A percentile compares a stretch with the other conserved stretches of the same genome.
phyloP scores from a whole-genome alignment of 2,113 vertebrate genomes.

The Clarias magur region DNA sequence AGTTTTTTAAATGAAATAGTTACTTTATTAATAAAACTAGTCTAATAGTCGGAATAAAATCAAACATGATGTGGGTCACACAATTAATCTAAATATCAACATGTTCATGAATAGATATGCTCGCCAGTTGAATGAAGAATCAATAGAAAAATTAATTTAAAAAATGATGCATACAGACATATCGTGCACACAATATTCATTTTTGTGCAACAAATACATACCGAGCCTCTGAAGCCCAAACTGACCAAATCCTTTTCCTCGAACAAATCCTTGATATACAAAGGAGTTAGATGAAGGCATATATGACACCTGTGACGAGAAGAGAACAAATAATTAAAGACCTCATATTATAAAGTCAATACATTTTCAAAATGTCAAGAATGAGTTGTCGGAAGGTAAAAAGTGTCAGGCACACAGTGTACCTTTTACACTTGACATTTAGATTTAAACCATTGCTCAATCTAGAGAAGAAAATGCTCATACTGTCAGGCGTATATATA shows the following conservation, averaged over 20 bases:
- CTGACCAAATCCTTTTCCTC: constrained; percentile 95
- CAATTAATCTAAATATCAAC: neutral
- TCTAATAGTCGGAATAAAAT: neutral
- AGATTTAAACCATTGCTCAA: constrained; percentile 59
- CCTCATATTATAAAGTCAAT: constrained; percentile 58
- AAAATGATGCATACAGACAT: neutral
- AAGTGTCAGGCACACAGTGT: constrained; percentile 60
- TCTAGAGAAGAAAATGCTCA: constrained; percentile 42
- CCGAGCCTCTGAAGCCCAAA: constrained; percentile 96
- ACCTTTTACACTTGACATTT: constrained; percentile 67
- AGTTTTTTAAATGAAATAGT: neutral
- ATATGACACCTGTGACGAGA: constrained; percentile 83
- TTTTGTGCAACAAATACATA: constrained; percentile 63
- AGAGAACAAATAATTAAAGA: constrained; percentile 59
- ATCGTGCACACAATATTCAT: neutral
- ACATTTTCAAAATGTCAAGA: constrained; percentile 68
- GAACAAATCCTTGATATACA: constrained; percentile 95
- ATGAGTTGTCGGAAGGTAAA: constrained; percentile 61
- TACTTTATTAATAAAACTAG: neutral
- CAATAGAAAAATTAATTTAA: neutral
- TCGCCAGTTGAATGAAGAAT: neutral
- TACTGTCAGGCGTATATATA: constrained; percentile 41
- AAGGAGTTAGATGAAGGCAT: constrained; percentile 90
- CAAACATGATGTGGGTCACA: neutral
- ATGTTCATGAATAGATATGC: no score